A percentile compares a stretch with the other conserved stretches of the same genome.
Evolutionary conservation across 2,113 vertebrate genomes (phyloP).

Genomic region (Pseudorasbora parva): DNA sequence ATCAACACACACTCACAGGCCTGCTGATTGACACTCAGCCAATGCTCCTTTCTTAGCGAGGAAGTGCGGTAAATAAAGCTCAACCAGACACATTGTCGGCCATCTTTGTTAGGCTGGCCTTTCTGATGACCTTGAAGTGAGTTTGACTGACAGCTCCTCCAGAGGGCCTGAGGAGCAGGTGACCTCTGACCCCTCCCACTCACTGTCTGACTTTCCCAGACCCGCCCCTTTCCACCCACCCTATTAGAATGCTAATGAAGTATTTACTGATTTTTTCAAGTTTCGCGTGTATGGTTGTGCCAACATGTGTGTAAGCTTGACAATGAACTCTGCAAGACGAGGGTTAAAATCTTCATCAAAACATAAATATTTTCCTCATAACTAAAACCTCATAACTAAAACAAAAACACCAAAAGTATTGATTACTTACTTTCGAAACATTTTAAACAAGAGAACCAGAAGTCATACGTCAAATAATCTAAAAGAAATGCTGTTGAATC

Average conservation of each 20-base stretch:
- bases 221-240: conserved; percentile 70
- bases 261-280: conserved; percentile 77
- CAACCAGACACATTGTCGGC: conserved; percentile 70
- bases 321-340: conserved; percentile 69
- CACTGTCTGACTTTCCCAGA: conserved; percentile 69
- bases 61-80: conserved; percentile 71
- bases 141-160: conserved; percentile 78
- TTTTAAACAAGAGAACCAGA: neutral
- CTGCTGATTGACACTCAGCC: conserved; percentile 74
- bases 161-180: conserved; percentile 72
- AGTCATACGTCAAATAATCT: neutral
- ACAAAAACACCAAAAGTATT: neutral
- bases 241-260: conserved; percentile 84
- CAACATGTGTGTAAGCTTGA: conserved; percentile 73
- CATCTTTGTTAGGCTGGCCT: conserved; percentile 78
- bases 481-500: neutral
- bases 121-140: conserved; percentile 63
- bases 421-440: neutral
- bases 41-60: conserved; percentile 66
- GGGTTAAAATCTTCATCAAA: conserved; percentile 28
- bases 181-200: conserved; percentile 71
- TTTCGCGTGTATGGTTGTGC: conserved; percentile 65
- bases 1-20: conserved; percentile 48
- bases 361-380: conserved; percentile 26
- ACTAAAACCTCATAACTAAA: too few relatives aligned